Base-by-base conservation (phyloP, 1,140 invertebrate species). In the Helicoverpa zea region DNA sequence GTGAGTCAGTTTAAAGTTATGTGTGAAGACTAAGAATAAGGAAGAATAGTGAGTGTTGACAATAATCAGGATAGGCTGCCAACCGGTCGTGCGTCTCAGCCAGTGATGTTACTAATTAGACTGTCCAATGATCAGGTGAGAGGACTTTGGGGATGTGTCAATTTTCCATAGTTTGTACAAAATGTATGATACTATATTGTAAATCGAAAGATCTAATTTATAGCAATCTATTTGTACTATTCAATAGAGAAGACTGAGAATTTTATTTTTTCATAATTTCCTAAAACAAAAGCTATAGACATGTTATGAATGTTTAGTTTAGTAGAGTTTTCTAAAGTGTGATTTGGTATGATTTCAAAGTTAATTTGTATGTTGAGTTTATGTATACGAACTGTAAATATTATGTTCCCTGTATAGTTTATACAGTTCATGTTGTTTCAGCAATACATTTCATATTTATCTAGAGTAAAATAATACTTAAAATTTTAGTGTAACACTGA, bases 241-340 rank as follows among this genome's bases (percentile, higher is more conserved):
- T 90, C 92, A 89, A 92, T 92, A 92, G 91, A 92, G 91, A 93
- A 94, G 93, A 94, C 92, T 93, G 93, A 94, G 87, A 88, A 87
- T 89, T 92, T 92, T 89, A 88, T 89, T 91, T 90, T 91, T 84
- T 88, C 92, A 90, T 91, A 92, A 87, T 68, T 91, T 91, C 90
- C 86, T 78, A 90, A 88, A 81, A 83, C 81, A 72, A 86, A 87
- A 87, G 82, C 66, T 87, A 80, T 82, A 81, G 73, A 80, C 64
- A 76, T 70, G 61, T 79, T 79, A 78, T 81, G 72, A 74, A 56
- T 14, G 52, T 74, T 68, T 30, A 79, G 87, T 85, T 81, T 84
- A 84, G 83, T 88, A 86, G 74, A 63, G 59, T 83, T 51, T 54
- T 51, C 14, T 18, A 16, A 49, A 56, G 51, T 82, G 78, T 81